Base-by-base conservation (phyloP, 64 coral and sea anemone species). In the Dendrophyllia cribrosa region DNA sequence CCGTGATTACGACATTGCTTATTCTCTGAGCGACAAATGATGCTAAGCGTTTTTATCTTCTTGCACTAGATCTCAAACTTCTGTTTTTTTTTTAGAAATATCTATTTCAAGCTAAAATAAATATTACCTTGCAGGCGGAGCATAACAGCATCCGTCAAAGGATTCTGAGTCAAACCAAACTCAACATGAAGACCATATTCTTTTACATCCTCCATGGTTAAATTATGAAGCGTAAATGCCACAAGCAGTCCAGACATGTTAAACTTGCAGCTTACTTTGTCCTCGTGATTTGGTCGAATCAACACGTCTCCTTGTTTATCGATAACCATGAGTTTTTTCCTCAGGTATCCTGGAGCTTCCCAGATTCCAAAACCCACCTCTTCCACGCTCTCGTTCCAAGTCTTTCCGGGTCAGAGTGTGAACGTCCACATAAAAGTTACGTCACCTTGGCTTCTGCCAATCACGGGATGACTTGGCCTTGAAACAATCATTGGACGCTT, bases 151-250 rank as follows among this genome's bases (percentile, higher is more conserved):
- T 75, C 72, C 43, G 15, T 51, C 16, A 75, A 75, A 15, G 72
- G 72, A 17, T 43, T 3, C 45, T 17, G 72, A 16, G 43, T 4
- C 14, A 75, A 49, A 3, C 11, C 75, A 77, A 77, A 23, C 75
- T 77, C 75, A 55, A 77, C 51, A 6, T 77, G 75, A 77, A 77
- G 51, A 4, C 75, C 48, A 4, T 77, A 77, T 10, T 55, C 13
- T 4, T 55, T 77, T 7, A 16, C 51, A 3, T 77, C 75, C 19
- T 23, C 20, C 20, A 24, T 56, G 75, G 7, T 56, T 55, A 77
- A 77, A 55, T n/a, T 23, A n/a, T 55, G 75, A 21, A 77, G 49
- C 50, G 49, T 77, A 45, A 77, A 77, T 23, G 49, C 75, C 48
- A 77, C 75, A 55, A 22, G 75, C 19, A 77, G 75, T 6, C 20